These are phyloP conservation scores for Blastomussa wellsi DNA, from an alignment of 92 coral and sea anemone species.

Conservation along the genomic window DNA sequence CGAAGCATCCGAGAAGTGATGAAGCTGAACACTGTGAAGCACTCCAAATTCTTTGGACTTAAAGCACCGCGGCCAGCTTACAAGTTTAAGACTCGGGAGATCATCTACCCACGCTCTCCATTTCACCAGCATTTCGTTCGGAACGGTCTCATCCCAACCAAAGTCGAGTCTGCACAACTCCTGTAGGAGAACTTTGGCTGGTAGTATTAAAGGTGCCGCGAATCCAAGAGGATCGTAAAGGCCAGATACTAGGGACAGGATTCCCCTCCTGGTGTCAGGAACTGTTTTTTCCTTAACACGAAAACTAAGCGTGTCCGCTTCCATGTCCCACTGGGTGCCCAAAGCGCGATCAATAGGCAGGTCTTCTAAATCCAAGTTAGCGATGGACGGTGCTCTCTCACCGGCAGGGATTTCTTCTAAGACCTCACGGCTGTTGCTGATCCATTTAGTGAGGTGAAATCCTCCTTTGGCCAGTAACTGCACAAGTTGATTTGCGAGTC, in stretches of 20 bases:
- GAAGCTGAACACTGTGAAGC: too few relatives aligned
- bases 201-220: slow-evolving; percentile 50
- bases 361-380: slow-evolving; percentile 11
- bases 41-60: too few relatives aligned
- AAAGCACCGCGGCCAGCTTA: too few relatives aligned
- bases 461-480: slow-evolving; percentile 34
- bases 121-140: slow-evolving; percentile 11
- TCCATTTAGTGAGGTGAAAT: slow-evolving; percentile 41
- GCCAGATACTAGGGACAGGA: slow-evolving; percentile 39
- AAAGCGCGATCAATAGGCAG: slow-evolving; percentile 26
- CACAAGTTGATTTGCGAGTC: slow-evolving; percentile 18
- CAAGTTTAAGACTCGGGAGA: too few relatives aligned
- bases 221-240: slow-evolving; percentile 53
- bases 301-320: slow-evolving; percentile 5
- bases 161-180: too few relatives aligned
- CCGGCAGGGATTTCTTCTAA: background rate
- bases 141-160: too few relatives aligned
- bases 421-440: slow-evolving; percentile 33
- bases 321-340: slow-evolving; percentile 31
- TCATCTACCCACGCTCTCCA: too few relatives aligned
- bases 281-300: too few relatives aligned
- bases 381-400: slow-evolving; percentile 26
- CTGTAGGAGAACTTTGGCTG: slow-evolving; percentile 27
- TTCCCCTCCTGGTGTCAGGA: slow-evolving; percentile 43
- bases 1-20: too few relatives aligned